Percentiles rank a stretch among this genome's conserved stretches.
These are phyloP conservation scores for Apodemia zela DNA, from an alignment of 2,888 invertebrate species.

Conservation along the genomic window DNA sequence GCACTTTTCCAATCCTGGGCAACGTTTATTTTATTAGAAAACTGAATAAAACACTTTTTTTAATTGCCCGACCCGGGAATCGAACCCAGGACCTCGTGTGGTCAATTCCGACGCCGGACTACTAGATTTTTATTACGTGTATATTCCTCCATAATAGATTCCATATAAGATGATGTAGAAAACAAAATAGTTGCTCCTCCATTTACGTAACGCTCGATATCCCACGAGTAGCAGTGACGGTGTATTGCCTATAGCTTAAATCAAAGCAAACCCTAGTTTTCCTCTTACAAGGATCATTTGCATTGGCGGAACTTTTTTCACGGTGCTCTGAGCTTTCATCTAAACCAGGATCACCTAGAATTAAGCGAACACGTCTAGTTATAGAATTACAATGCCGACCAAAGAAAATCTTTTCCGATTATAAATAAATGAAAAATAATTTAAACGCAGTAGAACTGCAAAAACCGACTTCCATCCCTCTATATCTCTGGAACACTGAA, in stretches of 20 bases:
- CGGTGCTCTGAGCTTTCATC: constrained; percentile 73
- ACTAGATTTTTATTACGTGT: too few species aligned
- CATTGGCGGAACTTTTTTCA: constrained; percentile 50
- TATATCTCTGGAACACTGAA: too few species aligned
- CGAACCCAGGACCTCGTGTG: too few species aligned
- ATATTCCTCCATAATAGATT: not conserved
- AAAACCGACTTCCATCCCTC: too few species aligned
- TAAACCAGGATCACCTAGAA: constrained; percentile 48
- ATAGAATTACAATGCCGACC: constrained; percentile 17
- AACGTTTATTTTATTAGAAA: too few species aligned
- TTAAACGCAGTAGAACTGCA: too few species aligned
- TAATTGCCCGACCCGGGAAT: too few species aligned
- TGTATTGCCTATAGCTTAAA: constrained; percentile 9
- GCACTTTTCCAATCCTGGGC: too few species aligned
- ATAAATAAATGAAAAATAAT: not conserved
- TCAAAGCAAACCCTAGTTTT: constrained; percentile 17
- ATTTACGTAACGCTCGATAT: constrained; percentile 1
- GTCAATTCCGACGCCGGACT: too few species aligned
- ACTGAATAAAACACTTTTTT: too few species aligned
- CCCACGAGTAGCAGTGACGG: not conserved
- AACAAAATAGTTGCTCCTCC: not conserved
- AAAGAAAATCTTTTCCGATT: constrained; percentile 1
- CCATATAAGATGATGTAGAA: not conserved
- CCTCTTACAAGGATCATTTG: constrained; percentile 23
- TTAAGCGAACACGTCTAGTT: constrained; percentile 32